Base-by-base conservation (phyloP, 2,888 invertebrate species). In the Crossocerus cetratus region DNA sequence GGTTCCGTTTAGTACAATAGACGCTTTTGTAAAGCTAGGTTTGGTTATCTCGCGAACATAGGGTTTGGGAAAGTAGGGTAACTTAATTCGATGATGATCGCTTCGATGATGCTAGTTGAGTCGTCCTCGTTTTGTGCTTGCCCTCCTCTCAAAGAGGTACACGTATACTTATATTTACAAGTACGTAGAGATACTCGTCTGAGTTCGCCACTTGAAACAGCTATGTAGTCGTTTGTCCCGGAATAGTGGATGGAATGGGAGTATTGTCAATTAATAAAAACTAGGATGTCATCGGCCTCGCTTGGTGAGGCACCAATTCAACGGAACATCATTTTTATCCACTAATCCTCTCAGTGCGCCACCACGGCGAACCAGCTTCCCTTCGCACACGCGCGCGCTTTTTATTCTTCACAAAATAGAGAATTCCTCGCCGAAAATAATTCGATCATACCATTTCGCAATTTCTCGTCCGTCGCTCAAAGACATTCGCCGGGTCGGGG, bases 161-260 rank as follows among this genome's bases (percentile, higher is more conserved):
- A 66, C 61, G 49, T 65, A 66, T 69, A 23, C 62, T 67, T 69
- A 60, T 78, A 79, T 79, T 58, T 78, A 78, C 74, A 77, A 53
- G 63, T 63, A 49, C 32, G n/a, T n/a, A n/a, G n/a, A n/a, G n/a
- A 32, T 32, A 45, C 14, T 62, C 53, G 55, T 67, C 57, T 65
- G 69, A 71, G 42, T 64, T 21, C 60, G 66, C 55, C 68, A 65
- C 76, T 76, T 72, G 63, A 63, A 57, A 74, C 65, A 16, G 67
- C 69, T 78, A 74, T 69, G 59, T 61, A 65, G 58, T 71, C 45
- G 72, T 72, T 65, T 69, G 64, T 62, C 67, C 66, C 53, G 45
- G 80, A 79, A 76, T 80, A 81, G 77, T 83, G 83, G 83, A 83
- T 83, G 83, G 83, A 84, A 80, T 83, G 73, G 69, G 83, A 83